Conservation (phyloP, 2,888 invertebrate genomes). For the Cremastobaeus sp. region DNA sequence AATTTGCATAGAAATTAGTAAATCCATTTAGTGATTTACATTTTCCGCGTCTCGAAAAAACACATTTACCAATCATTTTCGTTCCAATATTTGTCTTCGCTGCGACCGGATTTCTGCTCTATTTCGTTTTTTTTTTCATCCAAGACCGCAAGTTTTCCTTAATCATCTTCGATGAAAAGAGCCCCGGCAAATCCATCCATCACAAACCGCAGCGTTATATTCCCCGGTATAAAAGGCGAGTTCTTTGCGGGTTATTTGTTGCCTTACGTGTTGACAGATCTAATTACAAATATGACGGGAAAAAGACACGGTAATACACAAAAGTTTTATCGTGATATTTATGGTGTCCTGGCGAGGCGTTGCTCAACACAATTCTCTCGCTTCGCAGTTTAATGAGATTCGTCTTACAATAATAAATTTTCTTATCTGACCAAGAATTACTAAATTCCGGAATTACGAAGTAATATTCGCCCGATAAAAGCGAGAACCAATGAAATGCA, state of each 20-base stretch:
- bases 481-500: too few relatives aligned
- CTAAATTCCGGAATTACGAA: too few relatives aligned
- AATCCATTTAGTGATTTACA: conserved; percentile 52
- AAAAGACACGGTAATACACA: conserved; percentile 25
- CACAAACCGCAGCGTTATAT: conserved; percentile 23
- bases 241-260: conserved; percentile 18
- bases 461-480: too few relatives aligned
- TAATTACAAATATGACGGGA: conserved; percentile 21
- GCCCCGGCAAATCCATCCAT: conserved; percentile 20
- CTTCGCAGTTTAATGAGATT: conserved; percentile 29
- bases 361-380: conserved; percentile 16
- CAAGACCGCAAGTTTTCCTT: not conserved
- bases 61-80: conserved; percentile 16
- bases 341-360: conserved; percentile 20
- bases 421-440: too few relatives aligned
- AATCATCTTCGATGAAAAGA: conserved; percentile 28
- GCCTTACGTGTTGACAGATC: conserved; percentile 37
- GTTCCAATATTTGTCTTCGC: conserved; percentile 11
- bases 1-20: conserved; percentile 65
- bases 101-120: not conserved
- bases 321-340: conserved; percentile 35
- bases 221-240: conserved; percentile 13
- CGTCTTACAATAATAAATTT: conserved; percentile 16
- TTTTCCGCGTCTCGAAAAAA: conserved; percentile 26
- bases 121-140: conserved; percentile 7